Percentiles rank a stretch among this genome's conserved stretches.
Evolutionary conservation across 2,888 invertebrate genomes (phyloP).

Genomic region (Metalampra italica): DNA sequence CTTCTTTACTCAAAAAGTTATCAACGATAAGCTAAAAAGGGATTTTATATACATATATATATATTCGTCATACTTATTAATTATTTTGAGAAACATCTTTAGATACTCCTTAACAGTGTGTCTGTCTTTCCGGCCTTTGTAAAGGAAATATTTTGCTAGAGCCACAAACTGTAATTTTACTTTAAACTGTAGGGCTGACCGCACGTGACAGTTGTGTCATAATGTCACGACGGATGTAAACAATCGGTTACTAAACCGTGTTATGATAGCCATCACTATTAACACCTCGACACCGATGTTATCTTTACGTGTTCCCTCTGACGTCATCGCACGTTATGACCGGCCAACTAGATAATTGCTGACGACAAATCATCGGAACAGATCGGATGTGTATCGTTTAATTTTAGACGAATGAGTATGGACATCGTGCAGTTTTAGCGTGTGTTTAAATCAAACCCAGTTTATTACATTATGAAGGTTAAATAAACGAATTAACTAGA

Average conservation of each 20-base stretch:
- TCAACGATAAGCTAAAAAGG: too few species aligned
- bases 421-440: background rate
- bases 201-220: constrained; percentile 10
- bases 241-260: constrained; percentile 32
- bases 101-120: too few species aligned
- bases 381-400: background rate
- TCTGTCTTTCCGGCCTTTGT: too few species aligned
- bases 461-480: constrained; percentile 1
- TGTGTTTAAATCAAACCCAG: constrained; percentile 1
- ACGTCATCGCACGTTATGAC: constrained; percentile 16
- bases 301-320: constrained; percentile 20
- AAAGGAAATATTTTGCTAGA: background rate
- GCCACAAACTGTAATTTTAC: background rate
- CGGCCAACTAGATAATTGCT: constrained; percentile 6
- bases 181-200: background rate
- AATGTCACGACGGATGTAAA: constrained; percentile 29
- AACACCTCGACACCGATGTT: constrained; percentile 30
- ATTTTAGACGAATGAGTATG: background rate
- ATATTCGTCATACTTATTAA: too few species aligned
- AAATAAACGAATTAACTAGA: too few species aligned
- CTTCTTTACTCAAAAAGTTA: too few species aligned
- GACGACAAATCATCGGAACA: constrained; percentile 3
- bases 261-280: constrained; percentile 34
- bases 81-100: too few species aligned
- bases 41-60: too few species aligned